Evolutionary conservation across 2,888 invertebrate species (phyloP), one percentile per base, ranked within the genome.

Genomic region (Morpho helenor): DNA sequence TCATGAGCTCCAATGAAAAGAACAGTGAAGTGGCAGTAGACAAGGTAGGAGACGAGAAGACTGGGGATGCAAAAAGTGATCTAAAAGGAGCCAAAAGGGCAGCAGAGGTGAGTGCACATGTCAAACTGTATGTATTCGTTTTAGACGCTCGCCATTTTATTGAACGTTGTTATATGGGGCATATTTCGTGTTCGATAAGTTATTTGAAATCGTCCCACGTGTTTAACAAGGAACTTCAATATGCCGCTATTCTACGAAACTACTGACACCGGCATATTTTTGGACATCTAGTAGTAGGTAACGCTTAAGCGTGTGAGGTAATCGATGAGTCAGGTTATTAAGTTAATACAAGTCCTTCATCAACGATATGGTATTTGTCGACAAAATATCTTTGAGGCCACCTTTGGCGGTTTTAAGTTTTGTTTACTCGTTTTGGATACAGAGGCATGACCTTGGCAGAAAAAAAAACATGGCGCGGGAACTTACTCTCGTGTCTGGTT

Each of bases 21-120:
- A 96, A 95, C 92, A 91, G 93, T 82, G 95, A 96, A 92, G 95
- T 96, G 89, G 95, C 95, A 76, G 95, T 96, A 72, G 96, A 96
- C 91, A 96, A 96, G 93, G 93, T 93, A 82, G 95, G 95, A 81
- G 95, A 95, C 79, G 95, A 95, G 91, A 92, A 92, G 80, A 90
- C 93, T 70, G 72, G 68, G 58, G 95, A 95, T 82, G 93, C 94
- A 59, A 96, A 96, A 92, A 94, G 95, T 90, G 95, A 95, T 82
- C 92, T 96, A 81, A 96, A 96, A 92, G 96, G 95, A 91, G 95
- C 95, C 82, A 96, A 96, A 92, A 94, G 96, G 92, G 94, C 96
- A 91, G 95, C 96, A 78, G 96, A 96, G 94, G 96, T 96, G 90
- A 94, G 95, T 93, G 79, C 83, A 89, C 90, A 89, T 88, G 87